phyloP scores from a whole-genome alignment of 2,113 vertebrate species.

The Amia ocellicauda region DNA sequence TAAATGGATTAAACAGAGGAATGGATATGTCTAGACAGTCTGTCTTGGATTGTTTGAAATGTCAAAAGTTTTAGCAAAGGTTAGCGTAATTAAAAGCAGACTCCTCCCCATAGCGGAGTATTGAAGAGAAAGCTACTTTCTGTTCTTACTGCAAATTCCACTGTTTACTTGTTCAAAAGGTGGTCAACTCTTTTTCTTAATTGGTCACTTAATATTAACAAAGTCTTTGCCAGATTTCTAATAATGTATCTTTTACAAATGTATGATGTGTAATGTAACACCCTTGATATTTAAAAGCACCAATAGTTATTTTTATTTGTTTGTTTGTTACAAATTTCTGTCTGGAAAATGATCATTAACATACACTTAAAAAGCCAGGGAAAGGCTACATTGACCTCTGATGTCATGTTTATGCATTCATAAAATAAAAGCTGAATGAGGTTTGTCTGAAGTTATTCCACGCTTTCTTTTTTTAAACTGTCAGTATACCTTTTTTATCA shows the following conservation, averaged over 20 bases:
- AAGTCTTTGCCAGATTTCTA: background rate
- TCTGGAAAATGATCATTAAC: too few species aligned
- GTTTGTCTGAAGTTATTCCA: too few species aligned
- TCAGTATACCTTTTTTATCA: too few species aligned
- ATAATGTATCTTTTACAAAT: background rate
- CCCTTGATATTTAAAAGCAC: too few species aligned
- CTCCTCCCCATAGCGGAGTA: conserved; percentile 24
- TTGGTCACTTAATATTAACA: background rate
- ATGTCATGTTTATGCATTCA: too few species aligned
- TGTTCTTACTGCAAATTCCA: conserved; percentile 28
- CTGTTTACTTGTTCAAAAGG: background rate
- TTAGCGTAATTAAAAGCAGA: conserved; percentile 38
- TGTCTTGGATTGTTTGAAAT: conserved; percentile 21
- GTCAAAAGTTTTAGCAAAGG: conserved; percentile 29
- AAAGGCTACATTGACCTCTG: too few species aligned
- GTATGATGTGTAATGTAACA: too few species aligned
- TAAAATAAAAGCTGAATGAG: too few species aligned
- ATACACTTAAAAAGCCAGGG: too few species aligned
- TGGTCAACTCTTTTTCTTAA: background rate
- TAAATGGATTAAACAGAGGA: conserved; percentile 14
- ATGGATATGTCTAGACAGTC: conserved; percentile 23
- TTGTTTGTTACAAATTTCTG: too few species aligned
- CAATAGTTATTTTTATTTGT: too few species aligned
- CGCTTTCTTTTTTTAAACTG: too few species aligned
- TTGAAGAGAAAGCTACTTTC: conserved; percentile 37